Conservation (phyloP, 2,888 invertebrate genomes). For the Crepidodera aurea region DNA sequence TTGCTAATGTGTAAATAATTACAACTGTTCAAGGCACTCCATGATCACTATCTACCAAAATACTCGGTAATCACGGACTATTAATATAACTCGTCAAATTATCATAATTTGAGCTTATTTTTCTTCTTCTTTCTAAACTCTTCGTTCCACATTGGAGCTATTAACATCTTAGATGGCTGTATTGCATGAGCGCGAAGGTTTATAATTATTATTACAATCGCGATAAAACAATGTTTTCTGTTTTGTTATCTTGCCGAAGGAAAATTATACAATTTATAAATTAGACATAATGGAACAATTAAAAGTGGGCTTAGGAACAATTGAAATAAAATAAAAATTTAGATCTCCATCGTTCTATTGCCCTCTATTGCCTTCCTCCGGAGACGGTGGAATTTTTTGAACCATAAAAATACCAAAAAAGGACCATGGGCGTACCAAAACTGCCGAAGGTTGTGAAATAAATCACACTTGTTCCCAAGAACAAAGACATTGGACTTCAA, state of each 20-base stretch:
- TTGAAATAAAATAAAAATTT: too few relatives aligned
- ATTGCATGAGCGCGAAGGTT: constrained; percentile 44
- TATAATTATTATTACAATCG: constrained; percentile 8
- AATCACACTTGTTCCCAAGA: too few relatives aligned
- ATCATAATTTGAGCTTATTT: constrained; percentile 49
- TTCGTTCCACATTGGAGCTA: constrained; percentile 39
- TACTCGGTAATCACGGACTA: constrained; percentile 51
- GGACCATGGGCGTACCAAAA: too few relatives aligned
- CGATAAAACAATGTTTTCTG: neutral
- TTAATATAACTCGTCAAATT: constrained; percentile 53
- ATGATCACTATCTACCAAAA: constrained; percentile 57
- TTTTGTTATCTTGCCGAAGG: neutral
- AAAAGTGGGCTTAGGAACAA: too few relatives aligned
- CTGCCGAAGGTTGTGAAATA: too few relatives aligned
- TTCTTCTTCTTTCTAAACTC: constrained; percentile 32
- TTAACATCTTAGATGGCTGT: constrained; percentile 53
- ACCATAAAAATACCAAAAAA: too few relatives aligned
- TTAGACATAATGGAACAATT: neutral
- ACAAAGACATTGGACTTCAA: too few relatives aligned
- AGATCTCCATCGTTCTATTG: too few relatives aligned
- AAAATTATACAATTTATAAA: neutral
- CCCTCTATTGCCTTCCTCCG: too few relatives aligned
- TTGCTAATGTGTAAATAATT: constrained; percentile 63
- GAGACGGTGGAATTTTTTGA: too few relatives aligned
- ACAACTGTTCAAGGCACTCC: constrained; percentile 57